Base-by-base conservation (phyloP, 2,888 invertebrate species). In the Agrochola lychnidis region DNA sequence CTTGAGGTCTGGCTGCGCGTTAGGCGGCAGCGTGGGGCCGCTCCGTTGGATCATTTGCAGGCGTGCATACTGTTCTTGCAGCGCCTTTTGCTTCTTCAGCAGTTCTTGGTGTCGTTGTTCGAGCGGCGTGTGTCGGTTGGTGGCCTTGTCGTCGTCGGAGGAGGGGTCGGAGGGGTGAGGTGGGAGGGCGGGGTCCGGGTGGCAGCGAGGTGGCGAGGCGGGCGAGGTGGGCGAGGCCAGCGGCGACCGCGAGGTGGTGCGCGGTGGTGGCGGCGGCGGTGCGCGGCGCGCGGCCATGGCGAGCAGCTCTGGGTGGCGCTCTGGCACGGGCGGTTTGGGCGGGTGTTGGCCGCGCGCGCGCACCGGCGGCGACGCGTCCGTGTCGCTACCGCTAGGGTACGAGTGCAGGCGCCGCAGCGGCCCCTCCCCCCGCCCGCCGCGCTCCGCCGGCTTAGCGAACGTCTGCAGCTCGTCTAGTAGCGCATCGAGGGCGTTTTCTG, bases 401-500 rank as follows among this genome's bases (percentile, higher is more conserved):
- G 98, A 98, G 93, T 98, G 98, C 87, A 99, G 96, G 63, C 99
- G 97, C 25, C 98, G 97, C 87, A 98, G 95, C 25, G 98, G 97
- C 22, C 97, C 97, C 63, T 97, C 94, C 53, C 90, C 91, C 66
- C 93, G 90, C 70, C 80, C 89, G 79, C 90, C 89, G 71, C 91
- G 91, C 86, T 91, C 91, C 77, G 91, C 85, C 70, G 98, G 98
- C 93, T 98, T 98, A 74, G 98, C 98, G 95, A 99, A 99, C 53
- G 99, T 99, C 95, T 99, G 98, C 86, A 99, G 97, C 95, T 99
- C 99, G 95, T 99, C 99, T 98, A 99, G 97, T 98, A 99, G 96
- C 98, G 98, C 98, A 98, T 99, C 99, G 98, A 99, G 98, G 98
- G 99, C 98, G 98, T 99, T 99, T 98, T 99, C 99, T 97, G 98